phyloP scores from a whole-genome alignment of 2,888 invertebrate genomes.

The Onthophagus sagittarius region DNA sequence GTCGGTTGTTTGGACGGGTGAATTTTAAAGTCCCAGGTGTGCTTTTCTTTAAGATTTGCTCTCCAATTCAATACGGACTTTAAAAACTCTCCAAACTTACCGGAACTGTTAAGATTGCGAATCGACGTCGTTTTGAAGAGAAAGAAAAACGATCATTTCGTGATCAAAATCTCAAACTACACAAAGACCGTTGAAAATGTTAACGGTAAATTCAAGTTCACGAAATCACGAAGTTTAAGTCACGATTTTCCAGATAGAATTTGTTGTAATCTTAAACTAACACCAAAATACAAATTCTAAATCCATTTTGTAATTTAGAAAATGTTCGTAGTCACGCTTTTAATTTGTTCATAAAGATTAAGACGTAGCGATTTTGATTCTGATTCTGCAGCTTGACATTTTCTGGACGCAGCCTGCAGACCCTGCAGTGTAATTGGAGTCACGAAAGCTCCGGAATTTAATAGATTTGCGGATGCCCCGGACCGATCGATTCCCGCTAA shows the following conservation, averaged over 20 bases:
- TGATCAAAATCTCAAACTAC: no score
- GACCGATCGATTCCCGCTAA: neutral
- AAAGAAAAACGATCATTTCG: no score
- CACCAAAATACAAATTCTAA: no score
- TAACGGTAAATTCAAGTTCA: neutral
- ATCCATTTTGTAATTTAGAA: no score
- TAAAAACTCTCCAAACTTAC: neutral
- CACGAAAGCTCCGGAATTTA: neutral
- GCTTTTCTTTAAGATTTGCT: neutral
- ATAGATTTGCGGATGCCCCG: neutral
- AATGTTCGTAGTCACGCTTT: neutral
- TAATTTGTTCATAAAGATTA: neutral
- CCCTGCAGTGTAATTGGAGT: neutral
- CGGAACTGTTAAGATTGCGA: neutral
- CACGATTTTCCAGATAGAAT: neutral
- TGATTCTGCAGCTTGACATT: neutral
- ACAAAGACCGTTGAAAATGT: neutral
- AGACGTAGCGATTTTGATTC: neutral
- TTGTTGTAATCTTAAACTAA: neutral
- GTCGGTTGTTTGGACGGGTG: neutral
- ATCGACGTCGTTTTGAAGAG: neutral
- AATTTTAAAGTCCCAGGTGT: neutral
- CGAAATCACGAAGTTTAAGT: neutral
- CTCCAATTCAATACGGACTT: neutral
- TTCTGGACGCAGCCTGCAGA: neutral